Conservation (phyloP, 2,888 invertebrate genomes). For the Cheilosia urbana region DNA sequence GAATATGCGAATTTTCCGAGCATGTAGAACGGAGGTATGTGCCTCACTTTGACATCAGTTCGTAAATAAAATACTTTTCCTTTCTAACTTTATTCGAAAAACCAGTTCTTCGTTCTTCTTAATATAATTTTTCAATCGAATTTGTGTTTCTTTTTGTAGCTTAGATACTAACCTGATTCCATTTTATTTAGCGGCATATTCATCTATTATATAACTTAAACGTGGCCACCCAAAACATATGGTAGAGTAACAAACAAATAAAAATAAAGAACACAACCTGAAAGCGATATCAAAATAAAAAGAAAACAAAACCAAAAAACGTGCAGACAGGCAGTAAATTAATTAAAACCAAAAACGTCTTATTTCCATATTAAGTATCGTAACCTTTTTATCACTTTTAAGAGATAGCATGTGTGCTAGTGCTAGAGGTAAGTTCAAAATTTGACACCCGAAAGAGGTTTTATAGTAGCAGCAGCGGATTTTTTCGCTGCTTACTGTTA, state of each 20-base stretch:
- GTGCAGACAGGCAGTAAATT: slow-evolving; percentile 4
- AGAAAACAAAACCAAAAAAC: not conserved
- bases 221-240: not conserved
- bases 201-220: not conserved
- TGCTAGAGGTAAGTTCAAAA: not conserved
- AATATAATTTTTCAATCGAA: no score
- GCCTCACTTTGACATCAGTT: no score
- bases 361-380: slow-evolving; percentile 7
- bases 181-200: not conserved
- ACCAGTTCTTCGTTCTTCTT: no score
- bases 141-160: not conserved
- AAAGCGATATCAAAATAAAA: not conserved
- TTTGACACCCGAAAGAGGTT: slow-evolving; percentile 11
- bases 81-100: no score
- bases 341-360: slow-evolving; percentile 31
- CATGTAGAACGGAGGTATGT: no score
- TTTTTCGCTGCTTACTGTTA: slow-evolving; percentile 23
- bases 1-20: no score
- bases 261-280: not conserved
- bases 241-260: not conserved
- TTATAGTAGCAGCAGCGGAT: not conserved
- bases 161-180: not conserved
- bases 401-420: not conserved
- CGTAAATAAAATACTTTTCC: no score
- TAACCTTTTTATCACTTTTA: not conserved